Base-by-base conservation (phyloP, 2,888 invertebrate species). In the Drosophila nr. perissopoda region DNA sequence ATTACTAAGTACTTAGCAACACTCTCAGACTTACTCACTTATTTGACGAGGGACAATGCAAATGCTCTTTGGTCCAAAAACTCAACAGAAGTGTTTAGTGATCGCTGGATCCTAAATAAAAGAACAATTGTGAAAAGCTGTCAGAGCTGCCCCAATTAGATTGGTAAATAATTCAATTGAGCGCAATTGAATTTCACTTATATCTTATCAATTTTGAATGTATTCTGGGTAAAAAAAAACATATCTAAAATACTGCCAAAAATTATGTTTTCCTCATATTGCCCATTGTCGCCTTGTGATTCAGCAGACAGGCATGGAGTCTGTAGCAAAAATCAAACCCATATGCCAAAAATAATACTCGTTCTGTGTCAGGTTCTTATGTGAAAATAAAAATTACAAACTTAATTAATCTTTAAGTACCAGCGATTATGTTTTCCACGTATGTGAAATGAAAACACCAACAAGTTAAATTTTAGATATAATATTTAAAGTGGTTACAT, bases 1-100 rank as follows among this genome's bases (percentile, higher is more conserved):
- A 51, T 64, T 59, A 56, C 62, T 48, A 77, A 77, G 73, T 73
- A 78, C 78, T 78, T 77, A 67, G 64, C 52, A 64, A 48, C 40
- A 27, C 11, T 10, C 40, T 34, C 42, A 18, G 18, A 42, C 38
- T 11, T 10, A 5, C 4, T n/a, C 16, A 25, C 13, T 54, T 27
- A 21, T 34, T 16, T 34, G 21, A 4, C 10, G 38, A 61, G 61
- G 45, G 45, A 45, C 45, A 45, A 45, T 21, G 25, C 45, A 45
- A 21, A 45, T 45, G 7, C 45, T 25, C 4, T 45, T 45, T 45
- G 13, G 7, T 6, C 42, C 21, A 21, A 45, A 21, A 21, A 21
- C 42, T 16, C 45, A 45, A 16, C 25, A 8, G 16, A 45, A 8
- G 16, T 45, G 25, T 7, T 45, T 0, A 45, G 25, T 8, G 16